Percentiles rank a stretch among this genome's conserved stretches.
Evolutionary conservation across 2,113 vertebrate species (phyloP).

Genomic region (Centrocercus urophasianus): DNA sequence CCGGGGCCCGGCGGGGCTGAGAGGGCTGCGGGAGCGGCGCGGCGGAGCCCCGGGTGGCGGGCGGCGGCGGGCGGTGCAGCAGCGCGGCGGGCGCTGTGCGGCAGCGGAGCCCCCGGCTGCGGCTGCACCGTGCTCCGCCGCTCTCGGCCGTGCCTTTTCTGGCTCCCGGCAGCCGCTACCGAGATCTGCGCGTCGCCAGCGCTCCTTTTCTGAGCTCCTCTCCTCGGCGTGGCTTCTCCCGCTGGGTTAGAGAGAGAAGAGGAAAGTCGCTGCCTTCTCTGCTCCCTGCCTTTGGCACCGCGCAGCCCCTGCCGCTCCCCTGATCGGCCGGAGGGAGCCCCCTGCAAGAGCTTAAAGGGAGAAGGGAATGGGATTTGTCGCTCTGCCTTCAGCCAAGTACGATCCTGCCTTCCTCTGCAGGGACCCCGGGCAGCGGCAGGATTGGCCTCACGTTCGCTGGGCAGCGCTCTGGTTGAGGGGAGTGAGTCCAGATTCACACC

Average conservation of each 20-base stretch:
- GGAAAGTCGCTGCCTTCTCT: not conserved
- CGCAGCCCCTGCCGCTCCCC: conserved; percentile 5
- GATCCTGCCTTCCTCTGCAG: not conserved
- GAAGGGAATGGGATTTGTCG: not conserved
- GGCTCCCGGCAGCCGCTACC: not conserved
- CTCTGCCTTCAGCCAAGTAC: not conserved
- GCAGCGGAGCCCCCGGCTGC: not conserved
- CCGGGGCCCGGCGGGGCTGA: not conserved
- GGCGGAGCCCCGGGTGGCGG: not conserved
- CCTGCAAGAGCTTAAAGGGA: not conserved
- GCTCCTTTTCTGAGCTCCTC: not conserved
- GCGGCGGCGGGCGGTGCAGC: not conserved
- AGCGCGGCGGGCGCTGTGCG: too few species aligned
- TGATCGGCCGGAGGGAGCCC: not conserved
- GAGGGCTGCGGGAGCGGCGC: not conserved
- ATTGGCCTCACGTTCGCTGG: not conserved
- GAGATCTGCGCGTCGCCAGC: not conserved
- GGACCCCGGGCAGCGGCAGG: not conserved
- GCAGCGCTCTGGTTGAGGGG: not conserved
- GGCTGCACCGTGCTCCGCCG: not conserved
- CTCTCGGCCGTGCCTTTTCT: not conserved
- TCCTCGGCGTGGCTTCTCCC: not conserved
- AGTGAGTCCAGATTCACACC: not conserved
- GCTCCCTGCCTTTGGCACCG: not conserved
- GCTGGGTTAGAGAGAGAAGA: not conserved